Conservation (phyloP, 92 coral and sea anemone species). For the Epizoanthus ramosus region DNA sequence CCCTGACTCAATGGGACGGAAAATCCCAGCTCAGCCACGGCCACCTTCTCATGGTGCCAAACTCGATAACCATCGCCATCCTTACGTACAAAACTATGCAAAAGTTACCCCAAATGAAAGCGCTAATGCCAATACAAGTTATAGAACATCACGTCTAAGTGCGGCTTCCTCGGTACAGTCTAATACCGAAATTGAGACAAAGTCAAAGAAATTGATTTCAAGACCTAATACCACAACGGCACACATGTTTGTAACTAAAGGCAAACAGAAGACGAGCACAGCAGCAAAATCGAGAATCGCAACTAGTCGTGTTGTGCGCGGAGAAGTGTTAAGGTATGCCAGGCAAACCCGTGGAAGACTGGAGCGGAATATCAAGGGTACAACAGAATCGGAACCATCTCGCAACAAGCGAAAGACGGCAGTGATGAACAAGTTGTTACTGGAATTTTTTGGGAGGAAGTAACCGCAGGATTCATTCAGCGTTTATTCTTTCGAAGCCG, state of each 20-base stretch:
- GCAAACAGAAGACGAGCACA: background rate
- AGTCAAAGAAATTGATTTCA: background rate
- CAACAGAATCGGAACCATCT: background rate
- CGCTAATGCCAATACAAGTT: background rate
- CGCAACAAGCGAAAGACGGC: background rate
- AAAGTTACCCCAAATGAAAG: background rate
- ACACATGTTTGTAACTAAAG: background rate
- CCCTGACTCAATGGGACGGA: constrained; percentile 67
- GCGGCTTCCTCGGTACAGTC: background rate
- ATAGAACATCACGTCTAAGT: background rate
- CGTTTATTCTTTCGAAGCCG: background rate
- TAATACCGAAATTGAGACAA: background rate
- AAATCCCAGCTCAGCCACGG: constrained; percentile 57
- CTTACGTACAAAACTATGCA: constrained; percentile 8
- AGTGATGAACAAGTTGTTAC: background rate
- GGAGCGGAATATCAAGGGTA: background rate
- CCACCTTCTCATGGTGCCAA: constrained; percentile 45
- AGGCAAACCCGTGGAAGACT: background rate
- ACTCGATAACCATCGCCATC: constrained; percentile 16
- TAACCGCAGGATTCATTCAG: background rate
- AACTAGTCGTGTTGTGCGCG: background rate
- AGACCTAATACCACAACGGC: background rate
- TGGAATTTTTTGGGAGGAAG: constrained; percentile 30
- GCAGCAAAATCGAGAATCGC: background rate
- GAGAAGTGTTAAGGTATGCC: background rate